Evolutionary conservation across 2,113 vertebrate species (phyloP), one percentile per base, ranked within the genome.

Genomic region (Vulpes ferrilata): DNA sequence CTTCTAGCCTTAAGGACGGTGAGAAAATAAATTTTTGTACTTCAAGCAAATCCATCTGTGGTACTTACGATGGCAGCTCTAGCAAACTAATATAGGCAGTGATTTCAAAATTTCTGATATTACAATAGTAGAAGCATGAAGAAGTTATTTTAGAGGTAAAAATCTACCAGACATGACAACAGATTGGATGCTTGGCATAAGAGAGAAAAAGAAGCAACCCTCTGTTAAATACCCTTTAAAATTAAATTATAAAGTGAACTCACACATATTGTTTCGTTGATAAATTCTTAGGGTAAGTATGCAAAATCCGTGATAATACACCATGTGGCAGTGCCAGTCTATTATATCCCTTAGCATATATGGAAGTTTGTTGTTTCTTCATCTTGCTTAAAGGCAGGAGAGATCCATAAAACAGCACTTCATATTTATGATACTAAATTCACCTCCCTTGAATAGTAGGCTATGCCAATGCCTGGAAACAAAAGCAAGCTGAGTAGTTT

Each of bases 391-490:
- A 38, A 85, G 79, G 81, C 84, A 97, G 91, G 59, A 88, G 74
- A 97, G n/a, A 96, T 59, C 67, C 27, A 38, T 95, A 96, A 96
- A 97, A 55, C 27, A 38, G 15, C 12, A 35, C 90, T 98, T 96
- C 67, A 20, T 59, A 20, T 78, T 93, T n/a, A 19, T 57, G 57
- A 51, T 87, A 86, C 48, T 32, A 32, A 88, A 71, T 93, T 98
- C 96, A 93, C 59, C 78, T 98, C 78, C 90, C 53, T 55, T 15
- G 2, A 95, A 93, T 88, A 48, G 23, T 0, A 30, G 88, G 25
- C 94, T 96, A 76, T 90, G 88, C 92, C 96, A 97, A 53, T 48
- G 78, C 84, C 92, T 89, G 90, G 67, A 86, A 96, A 97, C 64
- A 90, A 98, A 67, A 60, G 69, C 53, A 85, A 95, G 93, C 11